Evolutionary conservation across 2,797 vertebrate species (phyloP).

Genomic region (Hybognathus amarus): DNA sequence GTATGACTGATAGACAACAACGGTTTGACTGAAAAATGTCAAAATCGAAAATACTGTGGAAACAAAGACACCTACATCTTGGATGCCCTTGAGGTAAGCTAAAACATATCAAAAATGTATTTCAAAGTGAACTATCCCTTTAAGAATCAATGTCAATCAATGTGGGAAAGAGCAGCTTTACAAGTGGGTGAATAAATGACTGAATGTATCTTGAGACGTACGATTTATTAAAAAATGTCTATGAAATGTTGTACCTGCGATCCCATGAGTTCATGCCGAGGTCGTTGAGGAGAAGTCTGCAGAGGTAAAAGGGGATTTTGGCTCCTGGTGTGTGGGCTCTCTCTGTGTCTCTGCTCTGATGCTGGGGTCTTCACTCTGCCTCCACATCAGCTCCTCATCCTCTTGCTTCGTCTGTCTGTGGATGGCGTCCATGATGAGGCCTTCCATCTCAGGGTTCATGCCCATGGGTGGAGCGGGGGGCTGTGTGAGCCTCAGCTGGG

Average conservation of each 20-base stretch:
- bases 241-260: slow-evolving; percentile 83
- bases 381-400: slow-evolving; percentile 78
- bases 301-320: slow-evolving; percentile 94
- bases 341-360: slow-evolving; percentile 79
- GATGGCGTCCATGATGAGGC: slow-evolving; percentile 83
- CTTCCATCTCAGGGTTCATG: slow-evolving; percentile 89
- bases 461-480: slow-evolving; percentile 85
- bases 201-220: background rate
- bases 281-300: slow-evolving; percentile 90
- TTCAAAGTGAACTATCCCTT: no score
- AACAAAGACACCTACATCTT: no score
- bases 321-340: slow-evolving; percentile 82
- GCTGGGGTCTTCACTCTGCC: slow-evolving; percentile 73
- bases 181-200: background rate
- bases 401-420: slow-evolving; percentile 84
- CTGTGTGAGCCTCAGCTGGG: slow-evolving; percentile 86
- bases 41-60: no score
- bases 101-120: no score
- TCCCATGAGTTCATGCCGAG: slow-evolving; percentile 99
- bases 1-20: no score
- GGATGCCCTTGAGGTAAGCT: no score
- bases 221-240: background rate
- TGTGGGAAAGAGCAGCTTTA: background rate
- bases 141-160: no score
- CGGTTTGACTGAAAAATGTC: no score